Evolutionary conservation across 2,888 invertebrate genomes (phyloP).

Genomic region (Ophion obscuratus): DNA sequence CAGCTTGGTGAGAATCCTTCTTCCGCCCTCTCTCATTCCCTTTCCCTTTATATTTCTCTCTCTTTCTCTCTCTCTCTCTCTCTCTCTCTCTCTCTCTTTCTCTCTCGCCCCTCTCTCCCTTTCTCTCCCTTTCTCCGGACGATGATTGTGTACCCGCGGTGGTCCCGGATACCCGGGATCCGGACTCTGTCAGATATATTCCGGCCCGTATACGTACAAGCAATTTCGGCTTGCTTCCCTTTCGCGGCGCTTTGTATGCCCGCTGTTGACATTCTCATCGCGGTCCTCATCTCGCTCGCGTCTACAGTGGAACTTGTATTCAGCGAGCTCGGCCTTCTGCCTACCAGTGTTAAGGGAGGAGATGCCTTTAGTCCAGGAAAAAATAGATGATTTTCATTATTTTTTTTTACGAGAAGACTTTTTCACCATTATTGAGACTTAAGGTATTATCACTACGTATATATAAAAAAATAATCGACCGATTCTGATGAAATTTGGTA

Average conservation of each 20-base stretch:
- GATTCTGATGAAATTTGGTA: too few relatives aligned
- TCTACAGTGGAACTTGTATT: constrained; percentile 19
- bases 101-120: constrained; percentile 5
- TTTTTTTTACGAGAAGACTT: too few relatives aligned
- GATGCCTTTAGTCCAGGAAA: too few relatives aligned
- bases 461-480: too few relatives aligned
- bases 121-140: constrained; percentile 25
- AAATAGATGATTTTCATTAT: too few relatives aligned
- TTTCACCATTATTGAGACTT: too few relatives aligned
- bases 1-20: constrained; percentile 42
- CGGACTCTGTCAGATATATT: constrained; percentile 63
- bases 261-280: constrained; percentile 58
- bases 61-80: constrained; percentile 5
- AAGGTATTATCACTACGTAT: too few relatives aligned
- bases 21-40: constrained; percentile 15
- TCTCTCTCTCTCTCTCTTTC: constrained; percentile 24
- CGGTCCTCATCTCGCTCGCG: constrained; percentile 20
- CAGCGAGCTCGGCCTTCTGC: too few relatives aligned
- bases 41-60: constrained; percentile 8
- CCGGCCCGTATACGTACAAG: constrained; percentile 61
- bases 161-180: constrained; percentile 66
- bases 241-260: constrained; percentile 36
- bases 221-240: constrained; percentile 63
- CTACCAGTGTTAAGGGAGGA: too few relatives aligned
- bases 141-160: constrained; percentile 49